A percentile compares a stretch with the other conserved stretches of the same genome.
phyloP scores from a whole-genome alignment of 2,888 invertebrate species.

The Cheilosia soror region DNA sequence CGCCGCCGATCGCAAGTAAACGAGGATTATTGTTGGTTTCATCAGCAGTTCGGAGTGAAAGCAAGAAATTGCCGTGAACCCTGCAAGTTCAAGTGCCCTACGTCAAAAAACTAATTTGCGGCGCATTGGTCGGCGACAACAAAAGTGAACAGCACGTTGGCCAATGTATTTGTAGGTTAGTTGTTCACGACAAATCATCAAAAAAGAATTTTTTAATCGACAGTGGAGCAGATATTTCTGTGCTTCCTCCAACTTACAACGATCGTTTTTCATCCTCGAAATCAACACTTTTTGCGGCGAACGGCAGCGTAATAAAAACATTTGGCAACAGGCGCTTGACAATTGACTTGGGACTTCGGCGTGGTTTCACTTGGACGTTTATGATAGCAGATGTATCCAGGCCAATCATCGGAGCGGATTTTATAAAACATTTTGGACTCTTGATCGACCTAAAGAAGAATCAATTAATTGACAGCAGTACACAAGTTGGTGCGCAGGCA shows the following conservation, averaged over 20 bases:
- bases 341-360: constrained; percentile 4
- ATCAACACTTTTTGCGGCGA: neutral
- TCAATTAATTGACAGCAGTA: constrained; percentile 23
- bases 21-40: constrained; percentile 54
- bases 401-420: constrained; percentile 52
- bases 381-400: constrained; percentile 41
- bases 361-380: constrained; percentile 48
- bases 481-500: neutral
- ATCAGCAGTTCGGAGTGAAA: constrained; percentile 28
- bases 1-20: neutral
- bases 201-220: constrained; percentile 26
- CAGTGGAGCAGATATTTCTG: constrained; percentile 64
- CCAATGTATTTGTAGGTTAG: constrained; percentile 8
- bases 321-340: constrained; percentile 16
- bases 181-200: constrained; percentile 52
- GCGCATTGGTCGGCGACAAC: constrained; percentile 2
- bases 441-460: constrained; percentile 40
- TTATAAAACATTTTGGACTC: constrained; percentile 44
- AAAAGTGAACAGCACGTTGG: constrained; percentile 3
- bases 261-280: constrained; percentile 2
- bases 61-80: constrained; percentile 55
- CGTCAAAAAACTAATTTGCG: constrained; percentile 46
- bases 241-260: constrained; percentile 25
- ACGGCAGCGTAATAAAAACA: neutral
- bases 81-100: constrained; percentile 8